Evolutionary conservation across 2,113 vertebrate species (phyloP).

Genomic region (Platysternon megacephalum): DNA sequence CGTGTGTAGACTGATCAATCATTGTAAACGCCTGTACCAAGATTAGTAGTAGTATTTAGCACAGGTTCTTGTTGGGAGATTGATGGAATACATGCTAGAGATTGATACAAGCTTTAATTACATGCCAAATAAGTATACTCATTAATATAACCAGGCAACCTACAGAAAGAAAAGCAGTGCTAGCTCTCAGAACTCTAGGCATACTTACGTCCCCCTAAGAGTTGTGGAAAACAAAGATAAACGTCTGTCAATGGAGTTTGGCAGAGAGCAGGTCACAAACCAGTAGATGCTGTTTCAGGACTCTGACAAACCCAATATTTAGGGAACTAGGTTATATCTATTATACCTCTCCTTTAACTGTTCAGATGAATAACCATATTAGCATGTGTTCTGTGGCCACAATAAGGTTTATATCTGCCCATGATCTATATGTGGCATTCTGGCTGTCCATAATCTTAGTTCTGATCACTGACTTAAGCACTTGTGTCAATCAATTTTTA

Average conservation of each 20-base stretch:
- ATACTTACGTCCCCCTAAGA: background rate
- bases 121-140: background rate
- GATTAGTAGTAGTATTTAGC: background rate
- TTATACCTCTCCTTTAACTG: background rate
- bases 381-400: background rate
- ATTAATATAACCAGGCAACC: background rate
- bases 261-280: background rate
- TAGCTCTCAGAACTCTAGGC: background rate
- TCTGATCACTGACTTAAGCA: background rate
- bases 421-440: background rate
- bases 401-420: background rate
- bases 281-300: background rate
- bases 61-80: background rate
- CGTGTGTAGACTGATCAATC: background rate
- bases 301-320: background rate
- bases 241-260: background rate
- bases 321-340: background rate
- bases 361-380: background rate
- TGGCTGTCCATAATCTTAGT: background rate
- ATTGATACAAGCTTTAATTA: background rate
- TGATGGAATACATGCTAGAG: background rate
- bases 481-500: background rate
- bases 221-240: background rate
- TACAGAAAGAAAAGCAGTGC: background rate
- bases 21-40: background rate